phyloP scores from a whole-genome alignment of 2,113 vertebrate species.

The Notothenia coriiceps region DNA sequence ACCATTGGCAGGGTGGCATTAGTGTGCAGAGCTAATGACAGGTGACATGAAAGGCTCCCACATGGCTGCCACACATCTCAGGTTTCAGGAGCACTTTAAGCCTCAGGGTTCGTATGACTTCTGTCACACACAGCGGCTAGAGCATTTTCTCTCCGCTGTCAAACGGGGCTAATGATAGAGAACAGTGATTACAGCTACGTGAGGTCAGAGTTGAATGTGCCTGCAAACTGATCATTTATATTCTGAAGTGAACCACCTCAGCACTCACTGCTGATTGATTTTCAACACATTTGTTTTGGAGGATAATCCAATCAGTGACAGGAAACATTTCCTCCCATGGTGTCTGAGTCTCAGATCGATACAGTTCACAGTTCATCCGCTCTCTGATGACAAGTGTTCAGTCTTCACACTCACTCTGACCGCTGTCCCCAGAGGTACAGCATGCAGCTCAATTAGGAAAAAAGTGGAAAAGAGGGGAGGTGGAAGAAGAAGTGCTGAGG shows the following conservation, averaged over 20 bases:
- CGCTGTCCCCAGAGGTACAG: neutral
- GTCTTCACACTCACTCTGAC: neutral
- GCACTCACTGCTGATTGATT: constrained; percentile 37
- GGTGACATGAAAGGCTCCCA: constrained; percentile 58
- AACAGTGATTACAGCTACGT: constrained; percentile 39
- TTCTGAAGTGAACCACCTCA: neutral
- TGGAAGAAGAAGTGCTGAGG: too few relatives aligned
- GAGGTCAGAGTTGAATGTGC: constrained; percentile 50
- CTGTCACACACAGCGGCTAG: constrained; percentile 45
- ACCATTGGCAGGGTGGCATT: constrained; percentile 33
- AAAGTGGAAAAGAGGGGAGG: too few relatives aligned
- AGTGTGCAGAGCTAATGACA: constrained; percentile 51
- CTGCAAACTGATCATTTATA: constrained; percentile 9
- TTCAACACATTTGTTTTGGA: constrained; percentile 45
- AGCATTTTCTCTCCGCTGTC: constrained; percentile 45
- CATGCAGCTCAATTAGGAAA: neutral
- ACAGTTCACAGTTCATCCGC: constrained; percentile 41
- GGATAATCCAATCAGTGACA: constrained; percentile 48
- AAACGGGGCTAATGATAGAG: constrained; percentile 59
- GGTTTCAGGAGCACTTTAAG: constrained; percentile 36
- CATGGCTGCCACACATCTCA: constrained; percentile 17
- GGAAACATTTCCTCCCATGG: constrained; percentile 21
- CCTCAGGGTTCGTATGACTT: constrained; percentile 43
- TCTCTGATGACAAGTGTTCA: neutral
- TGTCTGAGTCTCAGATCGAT: constrained; percentile 61